phyloP scores from a whole-genome alignment of 2,113 vertebrate species.

The Speoplatyrhinus poulsoni region DNA sequence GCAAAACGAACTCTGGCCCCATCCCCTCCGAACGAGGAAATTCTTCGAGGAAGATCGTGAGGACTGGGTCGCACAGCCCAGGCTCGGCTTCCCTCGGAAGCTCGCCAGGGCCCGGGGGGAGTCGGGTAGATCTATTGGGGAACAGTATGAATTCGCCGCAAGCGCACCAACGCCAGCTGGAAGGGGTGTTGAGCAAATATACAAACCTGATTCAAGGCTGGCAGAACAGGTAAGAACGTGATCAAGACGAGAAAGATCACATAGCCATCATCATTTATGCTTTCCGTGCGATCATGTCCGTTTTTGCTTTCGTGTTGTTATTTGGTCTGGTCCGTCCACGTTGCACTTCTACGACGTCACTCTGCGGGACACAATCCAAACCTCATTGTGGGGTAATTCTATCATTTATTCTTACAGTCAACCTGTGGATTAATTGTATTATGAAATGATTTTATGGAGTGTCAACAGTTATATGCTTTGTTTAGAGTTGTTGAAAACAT shows the following conservation, averaged over 20 bases:
- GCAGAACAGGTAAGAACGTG: conserved; percentile 89
- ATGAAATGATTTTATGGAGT: no score
- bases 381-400: no score
- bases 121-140: conserved; percentile 61
- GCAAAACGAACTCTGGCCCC: conserved; percentile 44
- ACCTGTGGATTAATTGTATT: no score
- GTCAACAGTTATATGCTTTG: neutral
- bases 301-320: conserved; percentile 41
- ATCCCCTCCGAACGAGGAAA: conserved; percentile 59
- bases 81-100: conserved; percentile 76
- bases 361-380: conserved; percentile 1
- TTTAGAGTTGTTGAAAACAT: conserved; percentile 17
- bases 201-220: conserved; percentile 97
- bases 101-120: conserved; percentile 69
- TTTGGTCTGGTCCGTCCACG: conserved; percentile 63
- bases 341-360: conserved; percentile 69
- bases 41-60: conserved; percentile 64
- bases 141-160: conserved; percentile 67
- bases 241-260: neutral
- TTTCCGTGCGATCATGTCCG: neutral
- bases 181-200: conserved; percentile 95
- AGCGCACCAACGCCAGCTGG: conserved; percentile 77
- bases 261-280: neutral
- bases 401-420: neutral
- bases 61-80: conserved; percentile 77